Evolutionary conservation across 1,140 invertebrate genomes (phyloP), one percentile per base, ranked within the genome.

Genomic region (Trinorchestia longiramus): DNA sequence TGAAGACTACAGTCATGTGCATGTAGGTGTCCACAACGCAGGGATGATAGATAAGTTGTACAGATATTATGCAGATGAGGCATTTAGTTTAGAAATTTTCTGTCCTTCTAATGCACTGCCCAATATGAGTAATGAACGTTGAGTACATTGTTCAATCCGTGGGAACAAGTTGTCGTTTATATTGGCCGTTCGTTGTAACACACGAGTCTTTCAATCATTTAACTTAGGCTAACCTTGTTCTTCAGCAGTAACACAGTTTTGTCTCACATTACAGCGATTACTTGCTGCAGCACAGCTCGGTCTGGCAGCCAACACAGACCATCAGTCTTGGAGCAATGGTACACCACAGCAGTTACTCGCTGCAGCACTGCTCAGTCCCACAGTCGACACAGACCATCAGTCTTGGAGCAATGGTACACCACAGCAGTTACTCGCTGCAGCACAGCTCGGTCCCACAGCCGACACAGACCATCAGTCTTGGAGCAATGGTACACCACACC

Each of bases 381-480:
- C 47, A 53, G 19, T 19, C 19, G 47, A 19, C 47, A 53, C 47
- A 53, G 19, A 53, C 47, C 47, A 53, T 53, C 47, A 11, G 47
- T 53, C 47, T 53, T 53, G 47, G 8, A 87, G 41, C 87, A 87
- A 87, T n/a, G 41, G 6, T 36, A n/a, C n/a, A 90, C 3, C 43
- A 90, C 88, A 90, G 88, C 41, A 90, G 88, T 41, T 53, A 53
- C 47, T 53, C 43, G 88, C 62, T 77, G 88, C 88, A 42, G 88
- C 43, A 90, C 88, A 28, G 88, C 15, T 11, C 87, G 87, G 87
- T 53, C 87, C 36, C 41, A 53, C 47, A 53, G 47, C 6, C 47
- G 6, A 19, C 19, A 11, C 19, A 53, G 47, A 11, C 47, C 47
- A 53, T 53, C 47, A 11, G n/a, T 53, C 47, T 53, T 6, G 6